Percentiles rank a stretch among this genome's conserved stretches.
These are phyloP conservation scores for Lucifuga dentata DNA, from an alignment of 2,113 vertebrate species.

Conservation along the genomic window DNA sequence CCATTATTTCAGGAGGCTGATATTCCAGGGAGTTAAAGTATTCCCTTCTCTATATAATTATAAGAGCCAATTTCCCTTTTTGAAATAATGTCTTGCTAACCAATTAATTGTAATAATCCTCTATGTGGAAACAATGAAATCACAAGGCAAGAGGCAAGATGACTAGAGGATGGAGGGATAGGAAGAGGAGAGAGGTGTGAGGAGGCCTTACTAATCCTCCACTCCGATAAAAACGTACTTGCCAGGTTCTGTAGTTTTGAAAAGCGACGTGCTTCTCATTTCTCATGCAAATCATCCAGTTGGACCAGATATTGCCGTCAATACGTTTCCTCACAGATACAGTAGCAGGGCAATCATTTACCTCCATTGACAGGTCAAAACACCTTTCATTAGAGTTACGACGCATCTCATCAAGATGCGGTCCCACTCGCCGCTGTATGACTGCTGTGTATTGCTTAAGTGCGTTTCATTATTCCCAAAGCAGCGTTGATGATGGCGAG, in stretches of 20 bases:
- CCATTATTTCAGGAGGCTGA: constrained; percentile 82
- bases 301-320: constrained; percentile 61
- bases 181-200: constrained; percentile 23
- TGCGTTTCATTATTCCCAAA: constrained; percentile 82
- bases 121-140: constrained; percentile 71
- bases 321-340: constrained; percentile 67
- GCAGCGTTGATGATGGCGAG: constrained; percentile 78
- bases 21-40: constrained; percentile 83
- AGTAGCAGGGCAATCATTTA: constrained; percentile 71
- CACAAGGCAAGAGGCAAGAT: constrained; percentile 55
- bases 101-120: constrained; percentile 84
- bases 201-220: background rate
- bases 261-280: constrained; percentile 47
- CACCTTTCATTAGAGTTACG: constrained; percentile 74
- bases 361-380: constrained; percentile 71
- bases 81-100: constrained; percentile 82
- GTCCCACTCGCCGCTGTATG: constrained; percentile 66
- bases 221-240: constrained; percentile 20
- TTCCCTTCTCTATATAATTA: constrained; percentile 84
- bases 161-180: constrained; percentile 38
- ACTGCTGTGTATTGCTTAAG: constrained; percentile 78
- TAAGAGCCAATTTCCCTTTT: constrained; percentile 85
- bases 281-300: constrained; percentile 61
- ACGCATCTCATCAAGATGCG: constrained; percentile 77
- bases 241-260: constrained; percentile 51